A percentile compares a stretch with the other conserved stretches of the same genome.
phyloP scores from a whole-genome alignment of 2,797 vertebrate species.

The Podarcis lilfordi region DNA sequence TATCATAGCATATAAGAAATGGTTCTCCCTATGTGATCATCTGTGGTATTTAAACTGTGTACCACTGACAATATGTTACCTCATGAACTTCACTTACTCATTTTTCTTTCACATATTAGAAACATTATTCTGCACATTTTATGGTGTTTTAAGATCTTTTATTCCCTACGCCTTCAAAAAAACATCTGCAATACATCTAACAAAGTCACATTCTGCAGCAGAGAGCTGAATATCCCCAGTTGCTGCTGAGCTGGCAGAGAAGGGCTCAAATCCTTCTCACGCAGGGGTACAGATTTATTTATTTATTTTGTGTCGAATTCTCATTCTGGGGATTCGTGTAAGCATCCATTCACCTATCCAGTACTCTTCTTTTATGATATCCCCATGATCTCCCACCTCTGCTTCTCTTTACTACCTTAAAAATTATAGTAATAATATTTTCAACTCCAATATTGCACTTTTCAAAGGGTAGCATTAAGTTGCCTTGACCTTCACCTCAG shows the following conservation, averaged over 20 bases:
- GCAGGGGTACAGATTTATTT: not conserved
- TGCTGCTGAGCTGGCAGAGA: not conserved
- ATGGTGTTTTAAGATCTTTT: not conserved
- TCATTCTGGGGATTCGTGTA: not conserved
- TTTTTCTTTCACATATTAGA: slow-evolving; percentile 56
- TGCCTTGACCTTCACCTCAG: not conserved
- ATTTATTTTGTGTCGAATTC: not conserved
- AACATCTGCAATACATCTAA: slow-evolving; percentile 36
- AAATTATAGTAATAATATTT: not conserved
- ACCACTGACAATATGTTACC: slow-evolving; percentile 50
- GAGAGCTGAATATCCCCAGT: slow-evolving; percentile 9
- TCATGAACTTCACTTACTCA: slow-evolving; percentile 67
- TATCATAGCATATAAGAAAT: slow-evolving; percentile 27
- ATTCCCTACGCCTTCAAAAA: not conserved
- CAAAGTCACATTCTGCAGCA: slow-evolving; percentile 28
- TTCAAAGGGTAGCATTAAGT: not conserved
- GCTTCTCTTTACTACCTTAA: slow-evolving; percentile 2
- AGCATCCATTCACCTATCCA: not conserved
- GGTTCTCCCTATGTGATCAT: slow-evolving; percentile 36
- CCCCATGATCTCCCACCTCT: not conserved
- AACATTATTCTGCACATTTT: slow-evolving; percentile 11
- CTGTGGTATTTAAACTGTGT: slow-evolving; percentile 63
- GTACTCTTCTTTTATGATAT: not conserved
- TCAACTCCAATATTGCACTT: not conserved
- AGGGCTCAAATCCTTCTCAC: not conserved